These are phyloP conservation scores for Dallia pectoralis DNA, from an alignment of 2,797 vertebrate species.

Conservation along the genomic window DNA sequence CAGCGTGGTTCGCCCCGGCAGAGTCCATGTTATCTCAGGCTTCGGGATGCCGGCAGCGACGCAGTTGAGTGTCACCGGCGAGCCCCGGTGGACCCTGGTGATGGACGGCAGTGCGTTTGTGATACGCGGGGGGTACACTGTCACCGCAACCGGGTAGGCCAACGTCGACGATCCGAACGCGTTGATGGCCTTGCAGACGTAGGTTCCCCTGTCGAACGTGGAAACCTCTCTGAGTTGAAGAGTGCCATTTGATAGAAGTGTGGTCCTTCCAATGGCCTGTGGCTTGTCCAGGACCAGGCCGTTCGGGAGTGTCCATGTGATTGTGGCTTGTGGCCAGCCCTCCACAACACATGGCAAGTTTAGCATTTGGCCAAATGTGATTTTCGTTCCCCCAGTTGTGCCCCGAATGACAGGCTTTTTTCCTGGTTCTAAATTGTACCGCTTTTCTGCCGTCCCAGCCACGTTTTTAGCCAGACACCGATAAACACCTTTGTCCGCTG, in stretches of 20 bases:
- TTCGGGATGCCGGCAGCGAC: conserved; percentile 71
- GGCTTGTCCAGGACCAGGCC: conserved; percentile 72
- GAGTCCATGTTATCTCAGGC: conserved; percentile 81
- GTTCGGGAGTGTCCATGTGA: conserved; percentile 78
- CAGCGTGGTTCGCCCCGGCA: conserved; percentile 77
- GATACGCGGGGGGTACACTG: conserved; percentile 76
- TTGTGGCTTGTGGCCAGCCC: conserved; percentile 71
- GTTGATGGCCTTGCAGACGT: conserved; percentile 76
- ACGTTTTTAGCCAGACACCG: conserved; percentile 77
- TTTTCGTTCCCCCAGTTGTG: conserved; percentile 68
- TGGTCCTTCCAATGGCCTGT: conserved; percentile 65
- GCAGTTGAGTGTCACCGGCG: conserved; percentile 68
- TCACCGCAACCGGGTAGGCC: conserved; percentile 73
- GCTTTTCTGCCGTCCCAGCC: conserved; percentile 79
- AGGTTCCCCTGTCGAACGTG: conserved; percentile 75
- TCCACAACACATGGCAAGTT: conserved; percentile 74
- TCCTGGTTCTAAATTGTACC: conserved; percentile 72
- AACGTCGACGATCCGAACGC: conserved; percentile 70
- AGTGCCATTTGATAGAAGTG: conserved; percentile 71
- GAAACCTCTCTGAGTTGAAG: conserved; percentile 70
- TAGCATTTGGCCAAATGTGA: conserved; percentile 71
- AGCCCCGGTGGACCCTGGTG: conserved; percentile 66
- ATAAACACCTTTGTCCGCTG: conserved; percentile 76
- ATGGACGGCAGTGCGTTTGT: conserved; percentile 66
- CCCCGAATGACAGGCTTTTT: conserved; percentile 74